These are phyloP conservation scores for Camponotus vicinus DNA, from an alignment of 1,140 invertebrate genomes.

Conservation along the genomic window DNA sequence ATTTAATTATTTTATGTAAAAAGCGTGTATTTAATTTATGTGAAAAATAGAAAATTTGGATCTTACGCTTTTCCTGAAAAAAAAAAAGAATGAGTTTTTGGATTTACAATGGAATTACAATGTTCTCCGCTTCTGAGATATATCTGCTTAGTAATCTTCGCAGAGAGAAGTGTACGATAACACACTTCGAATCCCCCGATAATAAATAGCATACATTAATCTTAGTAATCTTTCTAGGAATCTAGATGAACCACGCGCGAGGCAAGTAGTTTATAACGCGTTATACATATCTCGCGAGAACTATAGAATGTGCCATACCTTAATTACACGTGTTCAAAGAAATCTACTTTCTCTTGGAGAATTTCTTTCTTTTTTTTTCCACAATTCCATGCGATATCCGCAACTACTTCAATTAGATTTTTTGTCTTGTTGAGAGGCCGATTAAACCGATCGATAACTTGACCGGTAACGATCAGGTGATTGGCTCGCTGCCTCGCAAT, in stretches of 20 bases:
- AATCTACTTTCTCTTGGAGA: conserved; percentile 48
- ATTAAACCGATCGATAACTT: conserved; percentile 47
- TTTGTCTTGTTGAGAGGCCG: background rate
- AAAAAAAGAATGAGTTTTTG: background rate
- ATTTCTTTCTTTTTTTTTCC: conserved; percentile 3
- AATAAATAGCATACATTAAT: conserved; percentile 12
- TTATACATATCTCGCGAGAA: conserved; percentile 2
- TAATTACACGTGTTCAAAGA: background rate
- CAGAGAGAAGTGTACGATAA: background rate
- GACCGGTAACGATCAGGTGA: background rate
- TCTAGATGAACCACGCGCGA: background rate
- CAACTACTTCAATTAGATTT: conserved; percentile 9
- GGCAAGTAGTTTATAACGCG: background rate
- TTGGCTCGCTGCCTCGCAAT: background rate
- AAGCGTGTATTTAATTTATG: no score
- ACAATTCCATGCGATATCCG: background rate
- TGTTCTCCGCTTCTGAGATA: background rate
- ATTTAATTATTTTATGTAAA: no score
- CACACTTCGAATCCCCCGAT: background rate
- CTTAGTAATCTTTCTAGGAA: conserved; percentile 32
- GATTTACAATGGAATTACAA: background rate
- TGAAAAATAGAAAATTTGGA: no score
- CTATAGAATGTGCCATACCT: background rate
- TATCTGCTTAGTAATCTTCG: background rate
- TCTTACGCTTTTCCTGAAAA: background rate